Evolutionary conservation across 1,140 invertebrate species (phyloP).

Genomic region (Rhagoletis pomonella): DNA sequence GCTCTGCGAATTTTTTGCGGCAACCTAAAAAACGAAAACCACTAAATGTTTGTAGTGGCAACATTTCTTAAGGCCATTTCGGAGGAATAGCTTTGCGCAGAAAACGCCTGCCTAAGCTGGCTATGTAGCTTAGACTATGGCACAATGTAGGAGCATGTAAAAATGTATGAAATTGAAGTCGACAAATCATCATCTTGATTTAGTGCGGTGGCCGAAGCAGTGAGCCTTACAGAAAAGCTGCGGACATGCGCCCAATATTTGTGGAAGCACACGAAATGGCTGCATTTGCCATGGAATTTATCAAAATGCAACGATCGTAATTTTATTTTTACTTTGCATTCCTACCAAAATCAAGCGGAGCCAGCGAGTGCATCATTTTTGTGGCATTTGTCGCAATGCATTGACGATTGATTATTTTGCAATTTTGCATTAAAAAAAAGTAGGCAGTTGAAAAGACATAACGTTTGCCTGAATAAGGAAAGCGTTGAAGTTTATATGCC

Average conservation of each 20-base stretch:
- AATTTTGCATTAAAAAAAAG: neutral
- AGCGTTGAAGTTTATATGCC: neutral
- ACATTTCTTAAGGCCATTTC: too few species aligned
- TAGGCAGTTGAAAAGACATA: neutral
- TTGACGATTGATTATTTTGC: neutral
- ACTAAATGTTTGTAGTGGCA: too few species aligned
- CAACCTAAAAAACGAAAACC: too few species aligned
- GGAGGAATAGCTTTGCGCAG: neutral
- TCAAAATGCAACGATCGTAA: conserved; percentile 10
- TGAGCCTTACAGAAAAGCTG: neutral
- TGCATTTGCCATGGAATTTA: conserved; percentile 10
- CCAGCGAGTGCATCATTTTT: neutral
- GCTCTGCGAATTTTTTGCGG: neutral
- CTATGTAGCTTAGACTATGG: neutral
- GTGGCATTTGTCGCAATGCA: neutral
- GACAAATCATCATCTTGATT: conserved; percentile 52
- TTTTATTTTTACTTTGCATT: conserved; percentile 8
- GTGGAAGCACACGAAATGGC: neutral
- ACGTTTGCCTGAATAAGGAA: neutral
- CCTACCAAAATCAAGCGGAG: neutral
- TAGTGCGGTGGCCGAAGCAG: neutral
- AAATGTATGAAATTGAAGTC: conserved; percentile 29
- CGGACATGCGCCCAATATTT: neutral
- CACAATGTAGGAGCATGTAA: neutral
- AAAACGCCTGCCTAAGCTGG: neutral